phyloP scores from a whole-genome alignment of 2,797 vertebrate species.

The Mastacembelus armatus region DNA sequence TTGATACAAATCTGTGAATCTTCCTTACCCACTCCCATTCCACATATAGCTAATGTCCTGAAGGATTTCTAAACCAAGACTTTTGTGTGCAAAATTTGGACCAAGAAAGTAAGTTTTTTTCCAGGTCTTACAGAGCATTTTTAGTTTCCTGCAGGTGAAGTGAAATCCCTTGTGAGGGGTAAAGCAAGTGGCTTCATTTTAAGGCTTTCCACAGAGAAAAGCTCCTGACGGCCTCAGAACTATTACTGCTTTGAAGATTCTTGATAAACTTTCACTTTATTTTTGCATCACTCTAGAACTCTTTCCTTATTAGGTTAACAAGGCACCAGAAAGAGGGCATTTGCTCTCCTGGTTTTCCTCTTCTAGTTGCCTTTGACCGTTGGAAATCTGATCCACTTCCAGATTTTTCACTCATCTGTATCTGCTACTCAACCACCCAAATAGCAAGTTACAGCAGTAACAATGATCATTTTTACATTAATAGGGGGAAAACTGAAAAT shows the following conservation, averaged over 20 bases:
- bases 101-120: conserved; percentile 31
- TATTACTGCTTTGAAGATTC: conserved; percentile 56
- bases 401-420: background rate
- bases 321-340: background rate
- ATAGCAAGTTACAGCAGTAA: background rate
- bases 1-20: no score
- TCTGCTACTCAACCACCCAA: background rate
- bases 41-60: conserved; percentile 10
- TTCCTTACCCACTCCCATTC: conserved; percentile 35
- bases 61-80: conserved; percentile 16
- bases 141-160: conserved; percentile 35
- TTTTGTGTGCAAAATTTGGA: conserved; percentile 20
- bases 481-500: conserved; percentile 1
- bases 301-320: background rate
- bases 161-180: conserved; percentile 24
- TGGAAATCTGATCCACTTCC: background rate
- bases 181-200: conserved; percentile 42
- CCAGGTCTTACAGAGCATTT: conserved; percentile 32
- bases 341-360: background rate
- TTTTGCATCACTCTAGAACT: conserved; percentile 1
- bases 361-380: no score
- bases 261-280: conserved; percentile 52
- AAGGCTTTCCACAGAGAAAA: conserved; percentile 40
- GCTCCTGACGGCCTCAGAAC: conserved; percentile 25
- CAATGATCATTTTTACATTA: background rate